These are phyloP conservation scores for Lasiurus cinereus DNA, from an alignment of 2,113 vertebrate species.

Conservation along the genomic window DNA sequence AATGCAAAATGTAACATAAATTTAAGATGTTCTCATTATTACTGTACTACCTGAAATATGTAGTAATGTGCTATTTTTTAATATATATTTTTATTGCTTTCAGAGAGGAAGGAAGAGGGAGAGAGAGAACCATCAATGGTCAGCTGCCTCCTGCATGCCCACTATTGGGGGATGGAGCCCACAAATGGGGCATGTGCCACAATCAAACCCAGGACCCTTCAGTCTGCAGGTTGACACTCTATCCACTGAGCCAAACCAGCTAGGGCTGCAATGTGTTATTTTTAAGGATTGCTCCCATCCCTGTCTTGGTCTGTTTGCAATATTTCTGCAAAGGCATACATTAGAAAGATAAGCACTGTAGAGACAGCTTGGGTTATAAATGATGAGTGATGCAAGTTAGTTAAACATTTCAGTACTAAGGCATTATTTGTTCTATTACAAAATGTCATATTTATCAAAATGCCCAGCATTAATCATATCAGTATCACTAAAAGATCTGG, in stretches of 20 bases:
- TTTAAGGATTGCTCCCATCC: neutral
- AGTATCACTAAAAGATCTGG: neutral
- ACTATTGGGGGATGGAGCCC: no score
- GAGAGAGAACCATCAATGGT: no score
- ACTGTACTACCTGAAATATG: neutral
- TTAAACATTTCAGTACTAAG: conserved; percentile 3
- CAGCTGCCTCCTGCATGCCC: no score
- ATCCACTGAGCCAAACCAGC: no score
- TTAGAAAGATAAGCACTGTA: neutral
- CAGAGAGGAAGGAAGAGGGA: no score
- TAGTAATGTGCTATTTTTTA: neutral
- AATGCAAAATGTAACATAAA: neutral
- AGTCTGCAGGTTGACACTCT: no score
- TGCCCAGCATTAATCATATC: neutral
- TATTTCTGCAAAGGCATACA: neutral
- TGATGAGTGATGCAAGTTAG: neutral
- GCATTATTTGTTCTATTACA: conserved; percentile 19
- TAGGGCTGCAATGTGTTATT: neutral
- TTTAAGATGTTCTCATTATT: neutral
- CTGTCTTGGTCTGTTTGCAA: neutral
- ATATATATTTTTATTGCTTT: no score
- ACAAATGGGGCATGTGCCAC: no score
- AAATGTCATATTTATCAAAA: neutral
- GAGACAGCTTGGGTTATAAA: neutral
- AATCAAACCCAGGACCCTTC: no score